phyloP scores from a whole-genome alignment of 2,888 invertebrate genomes.

The Hirtodrosophila cameraria region DNA sequence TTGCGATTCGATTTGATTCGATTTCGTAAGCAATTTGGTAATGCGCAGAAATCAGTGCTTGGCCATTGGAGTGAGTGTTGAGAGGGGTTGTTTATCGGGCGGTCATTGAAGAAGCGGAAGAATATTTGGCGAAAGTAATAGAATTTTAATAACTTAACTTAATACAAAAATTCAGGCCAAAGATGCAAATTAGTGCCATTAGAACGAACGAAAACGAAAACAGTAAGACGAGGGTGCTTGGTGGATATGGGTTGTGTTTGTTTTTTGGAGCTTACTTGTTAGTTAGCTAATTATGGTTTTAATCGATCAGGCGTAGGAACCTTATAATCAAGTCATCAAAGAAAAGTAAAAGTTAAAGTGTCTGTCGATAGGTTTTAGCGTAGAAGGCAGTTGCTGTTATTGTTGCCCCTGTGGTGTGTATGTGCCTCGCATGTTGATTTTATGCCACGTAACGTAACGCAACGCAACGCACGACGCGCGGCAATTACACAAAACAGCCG shows the following conservation, averaged over 20 bases:
- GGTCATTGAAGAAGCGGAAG: neutral
- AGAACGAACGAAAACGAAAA: neutral
- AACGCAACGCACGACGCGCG: slow-evolving; percentile 47
- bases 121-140: slow-evolving; percentile 50
- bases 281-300: slow-evolving; percentile 73
- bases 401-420: slow-evolving; percentile 31
- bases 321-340: slow-evolving; percentile 60
- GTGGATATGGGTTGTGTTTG: neutral
- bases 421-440: slow-evolving; percentile 66
- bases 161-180: slow-evolving; percentile 6
- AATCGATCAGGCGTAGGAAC: slow-evolving; percentile 55
- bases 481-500: slow-evolving; percentile 58
- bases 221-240: neutral
- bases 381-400: neutral
- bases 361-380: slow-evolving; percentile 32
- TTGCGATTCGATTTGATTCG: too few species aligned
- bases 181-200: slow-evolving; percentile 21
- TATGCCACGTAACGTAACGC: slow-evolving; percentile 36
- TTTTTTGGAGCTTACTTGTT: slow-evolving; percentile 50
- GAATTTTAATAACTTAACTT: slow-evolving; percentile 67
- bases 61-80: neutral
- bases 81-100: too few species aligned
- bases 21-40: slow-evolving; percentile 27
- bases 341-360: slow-evolving; percentile 33
- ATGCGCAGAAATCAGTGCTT: slow-evolving; percentile 28